phyloP scores from a whole-genome alignment of 2,113 vertebrate genomes.

The Uria aalge region DNA sequence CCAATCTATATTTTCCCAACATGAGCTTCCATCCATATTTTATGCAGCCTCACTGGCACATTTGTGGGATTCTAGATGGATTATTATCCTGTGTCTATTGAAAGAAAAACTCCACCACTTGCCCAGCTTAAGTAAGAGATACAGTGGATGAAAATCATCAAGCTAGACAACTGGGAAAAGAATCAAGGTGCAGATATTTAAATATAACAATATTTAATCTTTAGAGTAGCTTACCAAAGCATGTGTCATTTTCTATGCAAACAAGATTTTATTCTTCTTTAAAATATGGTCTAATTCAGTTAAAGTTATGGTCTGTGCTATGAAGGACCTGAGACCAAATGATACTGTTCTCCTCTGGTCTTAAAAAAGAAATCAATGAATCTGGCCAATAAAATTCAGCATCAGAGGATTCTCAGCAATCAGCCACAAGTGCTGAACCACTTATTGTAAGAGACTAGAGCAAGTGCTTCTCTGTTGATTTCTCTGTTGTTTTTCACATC shows the following conservation, averaged over 20 bases:
- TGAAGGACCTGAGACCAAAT: not conserved
- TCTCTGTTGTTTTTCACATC: not conserved
- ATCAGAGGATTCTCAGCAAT: not conserved
- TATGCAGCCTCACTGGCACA: not conserved
- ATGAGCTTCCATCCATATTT: not conserved
- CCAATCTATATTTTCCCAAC: not conserved
- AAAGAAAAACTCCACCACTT: not conserved
- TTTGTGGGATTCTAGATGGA: not conserved
- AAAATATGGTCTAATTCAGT: not conserved
- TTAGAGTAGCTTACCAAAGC: not conserved
- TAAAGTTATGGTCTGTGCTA: not conserved
- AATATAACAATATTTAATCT: not conserved
- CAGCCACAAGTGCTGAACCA: not conserved
- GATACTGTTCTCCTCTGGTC: not conserved
- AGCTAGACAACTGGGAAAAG: not conserved
- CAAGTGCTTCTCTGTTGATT: not conserved
- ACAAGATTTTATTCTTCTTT: not conserved
- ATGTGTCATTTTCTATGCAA: not conserved
- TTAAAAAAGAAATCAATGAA: not conserved
- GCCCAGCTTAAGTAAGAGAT: not conserved
- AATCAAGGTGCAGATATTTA: not conserved
- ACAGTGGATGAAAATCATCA: not conserved
- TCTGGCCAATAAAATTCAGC: not conserved
- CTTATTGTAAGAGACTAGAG: not conserved
- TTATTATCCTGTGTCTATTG: not conserved